Conservation (phyloP, 2,113 vertebrate species). For the Nerophis ophidion region DNA sequence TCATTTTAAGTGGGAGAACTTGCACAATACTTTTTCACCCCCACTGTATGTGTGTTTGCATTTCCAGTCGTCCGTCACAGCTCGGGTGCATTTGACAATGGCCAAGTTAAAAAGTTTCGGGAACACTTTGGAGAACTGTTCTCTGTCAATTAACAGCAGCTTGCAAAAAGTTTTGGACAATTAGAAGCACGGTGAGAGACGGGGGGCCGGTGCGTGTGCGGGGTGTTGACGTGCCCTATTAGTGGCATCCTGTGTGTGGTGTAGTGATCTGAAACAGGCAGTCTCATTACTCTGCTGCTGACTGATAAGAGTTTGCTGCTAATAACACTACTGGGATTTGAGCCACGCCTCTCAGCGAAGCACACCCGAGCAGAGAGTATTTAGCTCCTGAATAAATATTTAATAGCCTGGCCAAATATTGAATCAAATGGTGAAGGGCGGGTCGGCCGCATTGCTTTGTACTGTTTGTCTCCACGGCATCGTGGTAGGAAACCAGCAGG, state of each 20-base stretch:
- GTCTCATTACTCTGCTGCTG: slow-evolving; percentile 63
- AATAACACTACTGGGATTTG: slow-evolving; percentile 57
- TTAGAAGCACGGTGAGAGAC: slow-evolving; percentile 53
- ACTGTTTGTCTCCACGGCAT: slow-evolving; percentile 17
- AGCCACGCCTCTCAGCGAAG: slow-evolving; percentile 16
- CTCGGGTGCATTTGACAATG: not conserved
- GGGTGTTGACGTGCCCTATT: slow-evolving; percentile 60
- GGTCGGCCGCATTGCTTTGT: slow-evolving; percentile 3
- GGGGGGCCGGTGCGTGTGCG: slow-evolving; percentile 32
- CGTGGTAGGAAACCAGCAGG: not conserved
- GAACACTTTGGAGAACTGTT: slow-evolving; percentile 28
- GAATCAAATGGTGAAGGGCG: not conserved
- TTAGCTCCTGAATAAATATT: slow-evolving; percentile 43
- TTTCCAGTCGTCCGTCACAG: not conserved
- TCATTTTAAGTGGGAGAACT: no score
- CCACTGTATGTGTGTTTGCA: not conserved
- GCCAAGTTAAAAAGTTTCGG: not conserved
- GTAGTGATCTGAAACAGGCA: slow-evolving; percentile 57
- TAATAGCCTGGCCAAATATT: slow-evolving; percentile 11
- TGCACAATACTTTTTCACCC: no score
- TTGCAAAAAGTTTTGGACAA: slow-evolving; percentile 40
- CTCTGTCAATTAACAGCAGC: slow-evolving; percentile 55
- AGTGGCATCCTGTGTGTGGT: slow-evolving; percentile 59
- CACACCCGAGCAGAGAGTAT: slow-evolving; percentile 10
- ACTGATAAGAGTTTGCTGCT: slow-evolving; percentile 65